Conservation (phyloP, 2,888 invertebrate species). For the Caenorhabditis macrosperma region DNA sequence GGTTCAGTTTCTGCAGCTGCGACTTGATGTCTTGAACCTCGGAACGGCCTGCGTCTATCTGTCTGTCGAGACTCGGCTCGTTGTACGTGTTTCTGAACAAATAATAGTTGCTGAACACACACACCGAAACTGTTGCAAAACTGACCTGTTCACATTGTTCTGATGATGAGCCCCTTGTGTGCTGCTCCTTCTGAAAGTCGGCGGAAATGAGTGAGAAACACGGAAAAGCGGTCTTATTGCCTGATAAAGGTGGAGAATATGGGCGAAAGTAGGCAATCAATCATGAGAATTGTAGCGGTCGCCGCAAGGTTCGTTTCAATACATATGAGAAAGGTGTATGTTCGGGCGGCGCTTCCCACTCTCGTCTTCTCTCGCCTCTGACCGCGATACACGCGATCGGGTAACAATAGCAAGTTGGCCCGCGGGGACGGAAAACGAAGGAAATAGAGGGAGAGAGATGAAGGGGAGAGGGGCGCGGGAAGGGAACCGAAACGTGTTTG, state of each 20-base stretch:
- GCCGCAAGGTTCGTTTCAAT: slow-evolving; percentile 43
- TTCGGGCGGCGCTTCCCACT: slow-evolving; percentile 32
- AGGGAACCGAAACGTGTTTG: slow-evolving; percentile 40
- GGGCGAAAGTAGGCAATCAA: slow-evolving; percentile 58
- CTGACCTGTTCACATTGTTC: slow-evolving; percentile 45
- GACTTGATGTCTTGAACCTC: slow-evolving; percentile 60
- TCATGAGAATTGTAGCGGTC: slow-evolving; percentile 29
- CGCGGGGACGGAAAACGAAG: background rate
- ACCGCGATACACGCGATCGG: slow-evolving; percentile 55
- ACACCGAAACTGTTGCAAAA: slow-evolving; percentile 14
- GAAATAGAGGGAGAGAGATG: slow-evolving; percentile 16
- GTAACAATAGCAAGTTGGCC: slow-evolving; percentile 36
- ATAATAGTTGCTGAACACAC: slow-evolving; percentile 6
- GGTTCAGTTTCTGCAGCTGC: slow-evolving; percentile 52
- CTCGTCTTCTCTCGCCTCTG: slow-evolving; percentile 25
- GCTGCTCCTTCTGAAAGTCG: slow-evolving; percentile 53
- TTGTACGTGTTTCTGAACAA: slow-evolving; percentile 47
- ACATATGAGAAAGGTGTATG: slow-evolving; percentile 48
- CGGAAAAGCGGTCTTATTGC: slow-evolving; percentile 23
- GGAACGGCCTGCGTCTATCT: slow-evolving; percentile 53
- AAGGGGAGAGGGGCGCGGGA: slow-evolving; percentile 7
- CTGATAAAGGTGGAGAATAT: slow-evolving; percentile 53
- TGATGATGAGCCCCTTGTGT: slow-evolving; percentile 21
- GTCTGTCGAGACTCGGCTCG: slow-evolving; percentile 26
- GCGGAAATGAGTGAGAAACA: background rate